Evolutionary conservation across 2,888 invertebrate species (phyloP), one percentile per base, ranked within the genome.

Genomic region (Dasypolia templi): DNA sequence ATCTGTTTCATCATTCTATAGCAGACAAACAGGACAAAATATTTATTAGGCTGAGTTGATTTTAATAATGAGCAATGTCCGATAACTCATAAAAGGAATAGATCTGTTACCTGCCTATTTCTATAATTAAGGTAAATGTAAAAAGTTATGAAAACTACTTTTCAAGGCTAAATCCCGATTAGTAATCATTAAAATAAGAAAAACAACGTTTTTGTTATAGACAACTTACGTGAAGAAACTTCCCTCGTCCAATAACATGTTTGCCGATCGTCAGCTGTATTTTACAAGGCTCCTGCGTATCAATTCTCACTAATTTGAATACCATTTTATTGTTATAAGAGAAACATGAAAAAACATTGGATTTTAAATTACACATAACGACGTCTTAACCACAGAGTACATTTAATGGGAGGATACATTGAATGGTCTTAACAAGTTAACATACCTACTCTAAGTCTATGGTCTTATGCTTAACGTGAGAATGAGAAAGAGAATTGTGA

Each of bases 1-100:
- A 88, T 97, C 97, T 17, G 86, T 75, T 39, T 78, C 82, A 68
- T 94, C 90, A 87, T 95, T 94, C 97, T 97, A 89, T 49, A 63
- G 7, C 17, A 22, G 29, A 32, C n/a, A 51, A 39, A 72, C 0
- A 5, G n/a, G 12, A 42, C 2, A 64, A 51, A 49, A 42, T 17
- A 62, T 62, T 59, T 39, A 56, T 59, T 55, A 56, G 17, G 11
- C 17, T 17, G n/a, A n/a, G n/a, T 3, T 22, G n/a, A 39, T 39
- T 42, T 22, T 22, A 44, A 0, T 22, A 17, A 2, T 29, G 11
- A 0, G 35, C 17, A 46, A 55, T 59, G 44, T 26, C 49, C 35
- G 58, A 67, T 83, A 65, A 72, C 42, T 82, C 68, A 77, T 78
- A 42, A 44, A 46, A 22, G 22, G 22, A 29, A 32, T 26, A 22